Evolutionary conservation across 2,888 invertebrate genomes (phyloP).

Genomic region (Drosophila ustulata): DNA sequence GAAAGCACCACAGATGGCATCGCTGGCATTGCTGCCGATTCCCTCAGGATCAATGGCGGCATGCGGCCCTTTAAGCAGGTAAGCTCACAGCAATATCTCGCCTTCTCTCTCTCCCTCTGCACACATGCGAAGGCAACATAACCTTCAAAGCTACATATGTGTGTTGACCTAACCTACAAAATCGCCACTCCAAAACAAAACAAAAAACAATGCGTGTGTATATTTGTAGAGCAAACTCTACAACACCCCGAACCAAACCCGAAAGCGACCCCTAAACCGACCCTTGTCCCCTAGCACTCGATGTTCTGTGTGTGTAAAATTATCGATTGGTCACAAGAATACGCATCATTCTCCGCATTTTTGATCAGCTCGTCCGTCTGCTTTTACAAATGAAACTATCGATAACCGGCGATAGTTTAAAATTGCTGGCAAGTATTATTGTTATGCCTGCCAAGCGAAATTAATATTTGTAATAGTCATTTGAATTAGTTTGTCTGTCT

Average conservation of each 20-base stretch:
- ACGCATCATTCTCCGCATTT: slow-evolving; percentile 1
- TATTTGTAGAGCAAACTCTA: slow-evolving; percentile 2
- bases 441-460: too few species aligned
- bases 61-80: slow-evolving; percentile 98
- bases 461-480: too few species aligned
- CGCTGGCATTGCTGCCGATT: slow-evolving; percentile 98
- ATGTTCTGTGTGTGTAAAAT: slow-evolving; percentile 29
- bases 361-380: neutral
- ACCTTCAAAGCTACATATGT: slow-evolving; percentile 8
- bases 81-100: slow-evolving; percentile 78
- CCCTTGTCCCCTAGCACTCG: slow-evolving; percentile 25
- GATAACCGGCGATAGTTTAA: neutral
- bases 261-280: neutral
- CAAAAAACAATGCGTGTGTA: neutral
- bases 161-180: slow-evolving; percentile 1
- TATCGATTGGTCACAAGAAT: slow-evolving; percentile 25
- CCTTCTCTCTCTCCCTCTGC: neutral
- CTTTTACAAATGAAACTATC: neutral
- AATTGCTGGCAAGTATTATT: too few species aligned
- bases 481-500: too few species aligned
- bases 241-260: neutral
- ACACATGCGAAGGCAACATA: neutral
- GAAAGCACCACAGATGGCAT: slow-evolving; percentile 93
- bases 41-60: slow-evolving; percentile 97
- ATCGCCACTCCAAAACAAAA: neutral